Evolutionary conservation across 2,888 invertebrate species (phyloP).

Genomic region (Nephrotoma flavescens): DNA sequence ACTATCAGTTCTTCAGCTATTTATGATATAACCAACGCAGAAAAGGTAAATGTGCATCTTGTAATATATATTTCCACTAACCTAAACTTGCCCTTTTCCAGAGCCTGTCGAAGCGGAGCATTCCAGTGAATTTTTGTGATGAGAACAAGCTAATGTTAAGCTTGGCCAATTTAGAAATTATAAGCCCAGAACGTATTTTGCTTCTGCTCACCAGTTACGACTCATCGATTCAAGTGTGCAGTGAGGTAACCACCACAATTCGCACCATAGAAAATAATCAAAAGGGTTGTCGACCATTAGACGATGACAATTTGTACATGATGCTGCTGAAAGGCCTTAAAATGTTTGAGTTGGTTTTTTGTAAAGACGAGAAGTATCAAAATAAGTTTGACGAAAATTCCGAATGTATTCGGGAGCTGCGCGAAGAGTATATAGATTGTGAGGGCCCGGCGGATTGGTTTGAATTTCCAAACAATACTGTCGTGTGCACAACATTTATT

Average conservation of each 20-base stretch:
- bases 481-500: conserved; percentile 27
- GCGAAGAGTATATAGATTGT: conserved; percentile 36
- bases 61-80: neutral
- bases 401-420: conserved; percentile 31
- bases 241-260: conserved; percentile 25
- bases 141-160: conserved; percentile 34
- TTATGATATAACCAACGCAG: neutral
- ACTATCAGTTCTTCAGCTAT: neutral
- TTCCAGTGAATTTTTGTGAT: conserved; percentile 18
- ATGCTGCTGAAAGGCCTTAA: conserved; percentile 32
- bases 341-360: conserved; percentile 31
- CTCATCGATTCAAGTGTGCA: conserved; percentile 27
- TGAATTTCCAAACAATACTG: conserved; percentile 29
- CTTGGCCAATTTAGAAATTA: conserved; percentile 35
- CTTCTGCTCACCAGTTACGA: conserved; percentile 28
- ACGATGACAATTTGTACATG: conserved; percentile 33
- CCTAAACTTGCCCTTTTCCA: neutral
- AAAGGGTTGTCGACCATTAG: conserved; percentile 26
- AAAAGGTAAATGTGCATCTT: neutral
- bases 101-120: neutral
- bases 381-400: conserved; percentile 18
- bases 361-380: conserved; percentile 15
- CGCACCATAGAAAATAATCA: conserved; percentile 27
- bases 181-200: conserved; percentile 38
- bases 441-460: conserved; percentile 40